A percentile compares a stretch with the other conserved stretches of the same genome.
Conservation (phyloP, 1,140 invertebrate genomes). For the Panagrolaimus sp. region DNA sequence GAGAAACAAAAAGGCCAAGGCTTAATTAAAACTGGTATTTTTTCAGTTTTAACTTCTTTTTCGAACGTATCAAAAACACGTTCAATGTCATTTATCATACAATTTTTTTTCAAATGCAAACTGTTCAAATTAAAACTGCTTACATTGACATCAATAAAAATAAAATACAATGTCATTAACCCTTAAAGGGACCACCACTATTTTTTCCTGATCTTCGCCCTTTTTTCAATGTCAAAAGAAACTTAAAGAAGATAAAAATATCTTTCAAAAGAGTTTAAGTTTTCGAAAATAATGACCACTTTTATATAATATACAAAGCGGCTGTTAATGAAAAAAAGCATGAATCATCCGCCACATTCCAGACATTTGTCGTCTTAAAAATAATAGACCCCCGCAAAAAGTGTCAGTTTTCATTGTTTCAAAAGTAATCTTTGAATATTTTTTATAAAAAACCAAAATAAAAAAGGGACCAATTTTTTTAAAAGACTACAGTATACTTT, state of each 20-base stretch:
- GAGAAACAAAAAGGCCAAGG: too few species aligned
- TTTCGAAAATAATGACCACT: not conserved
- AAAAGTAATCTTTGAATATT: not conserved
- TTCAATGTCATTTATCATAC: not conserved
- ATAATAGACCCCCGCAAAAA: not conserved
- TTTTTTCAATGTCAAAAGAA: not conserved
- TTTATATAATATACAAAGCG: not conserved
- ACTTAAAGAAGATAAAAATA: not conserved
- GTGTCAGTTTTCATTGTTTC: not conserved
- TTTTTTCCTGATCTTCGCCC: not conserved
- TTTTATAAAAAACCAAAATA: not conserved
- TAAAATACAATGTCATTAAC: not conserved
- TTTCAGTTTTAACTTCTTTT: not conserved
- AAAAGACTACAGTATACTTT: not conserved
- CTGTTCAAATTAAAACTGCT: not conserved
- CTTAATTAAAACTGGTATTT: too few species aligned
- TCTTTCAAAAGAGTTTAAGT: not conserved
- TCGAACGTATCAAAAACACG: not conserved
- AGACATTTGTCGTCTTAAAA: not conserved
- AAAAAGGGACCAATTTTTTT: not conserved
- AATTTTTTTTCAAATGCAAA: slow-evolving; percentile 5
- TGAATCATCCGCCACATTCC: not conserved
- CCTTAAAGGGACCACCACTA: not conserved
- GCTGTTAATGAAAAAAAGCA: not conserved
- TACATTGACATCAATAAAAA: not conserved